These are phyloP conservation scores for Oncorhynchus tshawytscha DNA, from an alignment of 2,113 vertebrate genomes.

Conservation along the genomic window DNA sequence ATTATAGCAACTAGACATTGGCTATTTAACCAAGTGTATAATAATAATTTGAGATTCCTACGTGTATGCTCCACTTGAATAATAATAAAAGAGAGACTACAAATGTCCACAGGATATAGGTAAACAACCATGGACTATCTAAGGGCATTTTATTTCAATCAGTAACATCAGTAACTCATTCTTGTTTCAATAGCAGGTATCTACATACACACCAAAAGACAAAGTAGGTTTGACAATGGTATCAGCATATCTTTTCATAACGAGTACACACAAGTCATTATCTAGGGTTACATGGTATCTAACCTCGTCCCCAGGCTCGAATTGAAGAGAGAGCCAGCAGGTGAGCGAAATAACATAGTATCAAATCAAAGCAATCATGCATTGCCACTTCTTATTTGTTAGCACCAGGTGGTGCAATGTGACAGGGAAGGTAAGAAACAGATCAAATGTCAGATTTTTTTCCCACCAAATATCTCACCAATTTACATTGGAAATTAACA, in stretches of 20 bases:
- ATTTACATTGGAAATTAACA: too few species aligned
- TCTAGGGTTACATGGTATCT: conserved; percentile 23
- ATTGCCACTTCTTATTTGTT: conserved; percentile 3
- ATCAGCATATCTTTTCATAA: neutral
- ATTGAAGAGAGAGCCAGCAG: neutral
- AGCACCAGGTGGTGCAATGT: conserved; percentile 34
- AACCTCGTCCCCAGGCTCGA: neutral
- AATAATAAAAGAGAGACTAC: neutral
- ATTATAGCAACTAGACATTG: too few species aligned
- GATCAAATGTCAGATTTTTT: neutral
- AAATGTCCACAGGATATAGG: neutral
- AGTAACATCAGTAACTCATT: conserved; percentile 18
- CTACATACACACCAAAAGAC: conserved; percentile 27
- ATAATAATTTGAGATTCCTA: too few species aligned
- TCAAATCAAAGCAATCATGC: conserved; percentile 2
- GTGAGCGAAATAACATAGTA: neutral
- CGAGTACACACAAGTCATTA: conserved; percentile 2
- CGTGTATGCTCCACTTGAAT: too few species aligned
- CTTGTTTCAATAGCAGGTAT: conserved; percentile 26
- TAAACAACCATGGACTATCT: neutral
- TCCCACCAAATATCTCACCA: too few species aligned
- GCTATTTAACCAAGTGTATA: too few species aligned
- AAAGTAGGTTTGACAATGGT: neutral
- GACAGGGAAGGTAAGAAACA: neutral
- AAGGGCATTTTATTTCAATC: conserved; percentile 33